Evolutionary conservation across 2,113 vertebrate species (phyloP), one percentile per base, ranked within the genome.

Genomic region (Ophthalmolycus amberensis): DNA sequence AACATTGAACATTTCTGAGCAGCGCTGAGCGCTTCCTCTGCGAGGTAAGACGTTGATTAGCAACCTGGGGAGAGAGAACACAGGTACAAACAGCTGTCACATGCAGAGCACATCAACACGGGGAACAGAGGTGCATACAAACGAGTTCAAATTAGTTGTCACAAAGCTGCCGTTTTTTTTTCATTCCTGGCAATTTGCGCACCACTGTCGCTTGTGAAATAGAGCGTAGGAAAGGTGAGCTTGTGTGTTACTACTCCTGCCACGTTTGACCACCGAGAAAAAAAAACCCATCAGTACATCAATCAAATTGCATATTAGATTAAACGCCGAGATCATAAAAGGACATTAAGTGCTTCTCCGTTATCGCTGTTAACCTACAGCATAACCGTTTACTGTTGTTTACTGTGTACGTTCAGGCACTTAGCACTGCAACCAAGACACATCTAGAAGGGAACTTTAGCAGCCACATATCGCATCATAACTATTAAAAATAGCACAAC

Each of bases 91-190:
- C 85, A 88, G 88, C 83, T 85, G 84, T 91, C 86, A 82, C 82
- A 83, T 34, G 72, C 82, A 14, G 80, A 79, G 71, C 64, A 80
- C 74, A 87, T 91, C 84, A 80, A 76, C 89, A 58, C 25, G 1
- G 50, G 67, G 54, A 77, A 70, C 59, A 77, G 81, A 83, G 76
- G 71, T 72, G 83, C 75, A 89, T 79, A 76, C 75, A 82, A 86
- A 88, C 69, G 22, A 88, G 80, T 80, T 88, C 79, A 87, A 76
- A 91, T 88, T 72, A 91, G 89, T 80, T 78, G 87, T 84, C 82
- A 84, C 80, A 54, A 71, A 70, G 77, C 79, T 56, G 80, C 80
- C 70, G 84, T 65, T 85, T 91, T 81, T 77, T 91, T 91, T 92
- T 89, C 84, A 60, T 82, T 65, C 27, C 72, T 64, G 54, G 52